Evolutionary conservation across 2,888 invertebrate species (phyloP), one percentile per base, ranked within the genome.

Genomic region (Papilio gigon): DNA sequence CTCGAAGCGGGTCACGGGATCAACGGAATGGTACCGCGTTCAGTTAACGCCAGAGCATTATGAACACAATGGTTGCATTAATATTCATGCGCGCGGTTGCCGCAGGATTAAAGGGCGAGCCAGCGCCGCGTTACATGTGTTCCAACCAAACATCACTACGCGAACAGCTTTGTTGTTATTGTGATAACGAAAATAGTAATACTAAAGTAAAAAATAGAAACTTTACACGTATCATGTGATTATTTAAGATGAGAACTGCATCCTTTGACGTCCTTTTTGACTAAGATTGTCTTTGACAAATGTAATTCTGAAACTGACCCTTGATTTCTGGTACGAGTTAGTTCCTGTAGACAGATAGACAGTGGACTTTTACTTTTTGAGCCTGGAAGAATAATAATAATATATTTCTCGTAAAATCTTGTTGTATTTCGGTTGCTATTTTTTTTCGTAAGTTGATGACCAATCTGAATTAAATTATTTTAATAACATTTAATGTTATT

Each of bases 31-130:
- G 65, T 58, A 47, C 20, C 64, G 56, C 61, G 35, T 62, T 61
- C 65, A 64, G 66, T 67, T 78, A 77, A 80, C 80, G 78, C 74
- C 71, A 73, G 71, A 73, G 76, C 78, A 76, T 80, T 79, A 81
- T 78, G 79, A 77, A 70, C 75, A 76, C 75, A 75, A 75, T 74
- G 76, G 68, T 67, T 74, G 33, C 78, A 85, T 88, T 84, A 87
- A 86, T 88, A 88, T 88, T 84, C 86, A 88, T 84, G 76, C 66
- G 76, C 75, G 76, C 78, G 73, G 73, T 78, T 80, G 80, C 76
- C 76, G 74, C 72, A 75, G 81, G 78, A 82, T 86, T 84, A 84
- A 76, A 78, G 79, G 76, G 79, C 75, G 80, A 81, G 81, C 81
- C 81, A 77, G 76, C 71, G 47, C 66, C 66, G 68, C 67, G 50